Evolutionary conservation across 2,888 invertebrate species (phyloP).

Genomic region (Diaperis boleti): DNA sequence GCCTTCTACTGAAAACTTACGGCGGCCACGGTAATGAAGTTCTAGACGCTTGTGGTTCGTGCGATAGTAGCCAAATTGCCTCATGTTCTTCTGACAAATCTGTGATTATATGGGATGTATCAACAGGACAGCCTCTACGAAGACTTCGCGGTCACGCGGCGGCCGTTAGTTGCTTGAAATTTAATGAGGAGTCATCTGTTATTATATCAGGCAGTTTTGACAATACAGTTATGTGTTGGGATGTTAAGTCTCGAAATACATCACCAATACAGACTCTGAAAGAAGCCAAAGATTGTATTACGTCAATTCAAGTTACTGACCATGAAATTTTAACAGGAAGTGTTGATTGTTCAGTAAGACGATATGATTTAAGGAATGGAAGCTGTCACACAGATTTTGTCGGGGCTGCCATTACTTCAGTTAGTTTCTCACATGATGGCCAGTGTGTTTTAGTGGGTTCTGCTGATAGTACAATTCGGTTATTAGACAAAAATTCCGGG

Average conservation of each 20-base stretch:
- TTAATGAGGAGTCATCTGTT: constrained; percentile 95
- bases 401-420: constrained; percentile 86
- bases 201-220: constrained; percentile 95
- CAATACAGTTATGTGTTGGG: constrained; percentile 94
- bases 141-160: constrained; percentile 91
- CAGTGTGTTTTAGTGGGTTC: constrained; percentile 92
- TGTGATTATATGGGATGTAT: constrained; percentile 96
- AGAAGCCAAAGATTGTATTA: constrained; percentile 94
- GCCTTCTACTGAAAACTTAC: constrained; percentile 85
- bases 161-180: constrained; percentile 86
- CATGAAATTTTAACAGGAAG: constrained; percentile 92
- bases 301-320: constrained; percentile 83
- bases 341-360: constrained; percentile 86
- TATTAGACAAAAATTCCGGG: constrained; percentile 91
- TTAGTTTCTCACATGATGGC: constrained; percentile 89
- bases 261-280: constrained; percentile 85
- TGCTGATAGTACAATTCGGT: constrained; percentile 83
- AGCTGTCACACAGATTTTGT: constrained; percentile 86
- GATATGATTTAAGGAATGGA: constrained; percentile 93
- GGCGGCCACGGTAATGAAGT: constrained; percentile 95
- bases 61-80: constrained; percentile 92
- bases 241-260: constrained; percentile 76
- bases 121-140: constrained; percentile 86
- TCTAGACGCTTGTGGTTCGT: constrained; percentile 84
- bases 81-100: constrained; percentile 94